phyloP scores from a whole-genome alignment of 2,797 vertebrate species.

The Cynodonichthys magdalenae region DNA sequence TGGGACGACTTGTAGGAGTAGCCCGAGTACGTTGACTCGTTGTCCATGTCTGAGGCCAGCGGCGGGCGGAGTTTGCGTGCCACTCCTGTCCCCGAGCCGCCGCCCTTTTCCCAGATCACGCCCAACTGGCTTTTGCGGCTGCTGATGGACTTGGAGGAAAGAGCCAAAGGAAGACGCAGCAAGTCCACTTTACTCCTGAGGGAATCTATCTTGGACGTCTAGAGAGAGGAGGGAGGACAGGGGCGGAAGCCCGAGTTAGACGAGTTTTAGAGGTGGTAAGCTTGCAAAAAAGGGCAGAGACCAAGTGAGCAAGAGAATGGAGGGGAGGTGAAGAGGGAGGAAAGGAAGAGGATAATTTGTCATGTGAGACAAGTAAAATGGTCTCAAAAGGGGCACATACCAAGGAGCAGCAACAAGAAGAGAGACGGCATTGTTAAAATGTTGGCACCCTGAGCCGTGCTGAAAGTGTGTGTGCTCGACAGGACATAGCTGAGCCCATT shows the following conservation, averaged over 20 bases:
- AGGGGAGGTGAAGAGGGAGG: conserved; percentile 3
- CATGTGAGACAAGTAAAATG: conserved; percentile 45
- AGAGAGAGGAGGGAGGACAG: conserved; percentile 3
- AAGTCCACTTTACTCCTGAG: conserved; percentile 95
- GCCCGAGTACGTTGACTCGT: conserved; percentile 90
- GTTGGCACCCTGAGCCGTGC: conserved; percentile 39
- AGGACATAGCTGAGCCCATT: conserved; percentile 24
- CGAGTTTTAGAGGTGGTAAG: background rate
- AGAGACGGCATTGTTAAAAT: conserved; percentile 50
- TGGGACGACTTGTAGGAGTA: conserved; percentile 93
- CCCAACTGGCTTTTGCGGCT: conserved; percentile 86
- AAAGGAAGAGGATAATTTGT: conserved; percentile 39
- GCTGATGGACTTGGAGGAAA: conserved; percentile 82
- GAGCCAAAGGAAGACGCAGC: conserved; percentile 90
- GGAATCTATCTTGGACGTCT: conserved; percentile 96
- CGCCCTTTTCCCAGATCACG: conserved; percentile 71
- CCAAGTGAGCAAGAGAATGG: background rate
- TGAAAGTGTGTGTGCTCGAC: conserved; percentile 28
- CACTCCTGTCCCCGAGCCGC: conserved; percentile 65
- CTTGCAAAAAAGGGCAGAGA: background rate
- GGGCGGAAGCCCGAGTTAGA: background rate
- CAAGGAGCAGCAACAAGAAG: conserved; percentile 24
- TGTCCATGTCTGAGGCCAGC: conserved; percentile 88
- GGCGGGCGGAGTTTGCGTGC: conserved; percentile 65
- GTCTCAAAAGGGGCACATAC: conserved; percentile 32